These are phyloP conservation scores for Cepaea hortensis DNA, from an alignment of 2,888 invertebrate genomes.

Conservation along the genomic window DNA sequence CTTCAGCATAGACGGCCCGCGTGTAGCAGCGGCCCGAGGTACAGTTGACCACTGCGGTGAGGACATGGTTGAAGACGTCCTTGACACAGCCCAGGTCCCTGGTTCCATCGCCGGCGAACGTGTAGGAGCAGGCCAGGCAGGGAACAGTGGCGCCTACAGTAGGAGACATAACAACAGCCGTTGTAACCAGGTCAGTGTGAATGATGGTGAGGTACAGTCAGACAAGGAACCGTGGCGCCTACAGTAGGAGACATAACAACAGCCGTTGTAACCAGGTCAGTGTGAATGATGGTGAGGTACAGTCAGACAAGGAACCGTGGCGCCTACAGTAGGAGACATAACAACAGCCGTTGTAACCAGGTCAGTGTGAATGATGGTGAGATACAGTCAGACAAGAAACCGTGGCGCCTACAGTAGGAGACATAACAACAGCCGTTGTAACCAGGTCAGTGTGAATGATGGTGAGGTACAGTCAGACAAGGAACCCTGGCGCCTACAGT, in stretches of 20 bases:
- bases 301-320: neutral
- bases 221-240: neutral
- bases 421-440: neutral
- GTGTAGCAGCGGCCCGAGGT: neutral
- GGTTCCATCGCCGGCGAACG: constrained; percentile 22
- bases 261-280: neutral
- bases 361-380: too few relatives aligned
- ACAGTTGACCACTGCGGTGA: constrained; percentile 1
- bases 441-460: too few relatives aligned
- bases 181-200: too few relatives aligned
- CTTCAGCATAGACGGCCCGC: constrained; percentile 2
- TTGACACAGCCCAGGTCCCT: constrained; percentile 23
- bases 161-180: neutral
- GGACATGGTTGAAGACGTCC: constrained; percentile 1
- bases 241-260: neutral
- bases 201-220: neutral
- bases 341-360: neutral
- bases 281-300: too few relatives aligned
- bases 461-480: too few relatives aligned
- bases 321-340: neutral
- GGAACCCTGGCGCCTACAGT: neutral
- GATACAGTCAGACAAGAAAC: neutral
- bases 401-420: neutral
- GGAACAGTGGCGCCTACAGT: neutral
- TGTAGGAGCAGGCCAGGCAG: constrained; percentile 30